phyloP scores from a whole-genome alignment of 2,113 vertebrate species.

The Setophaga coronata region DNA sequence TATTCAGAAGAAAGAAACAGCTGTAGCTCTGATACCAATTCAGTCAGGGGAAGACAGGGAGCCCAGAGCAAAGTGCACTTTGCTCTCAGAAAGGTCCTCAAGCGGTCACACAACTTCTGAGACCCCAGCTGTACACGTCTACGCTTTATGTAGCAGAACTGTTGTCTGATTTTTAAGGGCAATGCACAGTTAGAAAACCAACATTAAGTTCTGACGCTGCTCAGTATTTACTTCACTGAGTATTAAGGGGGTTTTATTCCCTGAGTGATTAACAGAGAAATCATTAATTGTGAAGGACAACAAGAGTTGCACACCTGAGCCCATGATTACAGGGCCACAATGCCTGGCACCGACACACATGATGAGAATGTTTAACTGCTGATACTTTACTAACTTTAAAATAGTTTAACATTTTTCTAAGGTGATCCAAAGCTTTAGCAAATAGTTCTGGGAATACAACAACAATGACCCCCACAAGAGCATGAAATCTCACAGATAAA shows the following conservation, averaged over 20 bases:
- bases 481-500: neutral
- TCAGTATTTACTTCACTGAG: neutral
- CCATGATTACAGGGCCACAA: neutral
- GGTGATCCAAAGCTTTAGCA: neutral
- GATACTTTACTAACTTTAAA: neutral
- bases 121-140: neutral
- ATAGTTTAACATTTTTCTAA: neutral
- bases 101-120: neutral
- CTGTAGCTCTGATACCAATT: neutral
- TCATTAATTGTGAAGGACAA: neutral
- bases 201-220: neutral
- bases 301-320: neutral
- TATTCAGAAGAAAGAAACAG: neutral
- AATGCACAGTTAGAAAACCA: neutral
- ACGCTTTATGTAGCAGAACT: neutral
- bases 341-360: rapidly evolving
- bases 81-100: neutral
- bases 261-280: neutral
- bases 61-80: neutral
- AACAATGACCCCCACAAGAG: rapidly evolving
- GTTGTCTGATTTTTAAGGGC: neutral
- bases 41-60: neutral
- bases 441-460: neutral
- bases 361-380: neutral
- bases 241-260: neutral